Evolutionary conservation across 2,797 vertebrate genomes (phyloP).

Genomic region (Pangasius krempfi): DNA sequence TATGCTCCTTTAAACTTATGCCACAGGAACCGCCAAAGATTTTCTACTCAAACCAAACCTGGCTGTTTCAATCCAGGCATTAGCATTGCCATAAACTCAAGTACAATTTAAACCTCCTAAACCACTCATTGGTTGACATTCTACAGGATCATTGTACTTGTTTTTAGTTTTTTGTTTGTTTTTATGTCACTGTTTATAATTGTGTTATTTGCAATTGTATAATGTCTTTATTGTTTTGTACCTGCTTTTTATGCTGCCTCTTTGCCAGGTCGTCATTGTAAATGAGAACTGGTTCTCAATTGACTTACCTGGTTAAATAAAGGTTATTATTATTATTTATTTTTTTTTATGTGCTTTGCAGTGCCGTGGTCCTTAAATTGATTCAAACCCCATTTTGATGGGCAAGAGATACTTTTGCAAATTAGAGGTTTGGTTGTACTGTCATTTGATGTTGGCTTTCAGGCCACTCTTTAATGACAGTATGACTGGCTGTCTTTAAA

Average conservation of each 20-base stretch:
- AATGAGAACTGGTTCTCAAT: too few relatives aligned
- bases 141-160: too few relatives aligned
- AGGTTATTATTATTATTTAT: too few relatives aligned
- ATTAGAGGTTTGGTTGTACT: conserved; percentile 67
- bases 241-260: too few relatives aligned
- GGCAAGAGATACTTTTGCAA: conserved; percentile 55
- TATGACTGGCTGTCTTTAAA: conserved; percentile 67
- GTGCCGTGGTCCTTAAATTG: conserved; percentile 34
- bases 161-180: too few relatives aligned
- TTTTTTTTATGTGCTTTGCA: background rate
- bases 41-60: conserved; percentile 64
- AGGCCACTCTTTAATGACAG: conserved; percentile 66
- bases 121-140: background rate
- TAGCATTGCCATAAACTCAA: conserved; percentile 47
- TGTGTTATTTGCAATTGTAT: too few relatives aligned
- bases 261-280: too few relatives aligned
- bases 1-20: conserved; percentile 68
- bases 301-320: too few relatives aligned
- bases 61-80: conserved; percentile 56
- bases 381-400: conserved; percentile 56
- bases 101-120: background rate
- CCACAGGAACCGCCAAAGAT: conserved; percentile 68
- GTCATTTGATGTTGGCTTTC: conserved; percentile 54
- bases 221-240: too few relatives aligned
- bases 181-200: too few relatives aligned